A percentile compares a stretch with the other conserved stretches of the same genome.
These are phyloP conservation scores for Drosophila triauraria DNA, from an alignment of 1,140 invertebrate genomes.

Conservation along the genomic window DNA sequence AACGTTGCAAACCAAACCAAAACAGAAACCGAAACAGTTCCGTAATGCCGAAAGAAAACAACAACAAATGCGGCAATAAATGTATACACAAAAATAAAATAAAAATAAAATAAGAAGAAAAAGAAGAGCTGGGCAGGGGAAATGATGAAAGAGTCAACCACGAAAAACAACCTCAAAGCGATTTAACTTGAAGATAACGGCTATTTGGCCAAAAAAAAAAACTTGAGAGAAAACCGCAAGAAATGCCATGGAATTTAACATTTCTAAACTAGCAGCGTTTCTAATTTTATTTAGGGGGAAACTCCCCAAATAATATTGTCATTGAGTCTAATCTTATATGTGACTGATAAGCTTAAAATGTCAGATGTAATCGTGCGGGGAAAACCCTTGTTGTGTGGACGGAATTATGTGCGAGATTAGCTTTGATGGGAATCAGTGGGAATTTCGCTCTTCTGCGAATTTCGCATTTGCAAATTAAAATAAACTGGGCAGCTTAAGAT, in stretches of 20 bases:
- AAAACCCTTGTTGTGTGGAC: conserved; percentile 1
- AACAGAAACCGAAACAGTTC: conserved; percentile 70
- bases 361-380: neutral
- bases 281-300: conserved; percentile 3
- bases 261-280: neutral
- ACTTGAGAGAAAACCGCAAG: conserved; percentile 2
- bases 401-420: conserved; percentile 1
- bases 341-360: conserved; percentile 16
- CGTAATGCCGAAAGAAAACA: conserved; percentile 67
- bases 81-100: conserved; percentile 28
- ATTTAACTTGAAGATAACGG: conserved; percentile 68
- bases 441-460: conserved; percentile 1
- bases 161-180: conserved; percentile 65
- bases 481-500: neutral
- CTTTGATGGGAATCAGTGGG: neutral
- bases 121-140: conserved; percentile 38
- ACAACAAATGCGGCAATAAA: conserved; percentile 56
- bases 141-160: conserved; percentile 46
- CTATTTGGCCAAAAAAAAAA: conserved; percentile 22
- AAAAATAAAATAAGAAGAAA: conserved; percentile 23
- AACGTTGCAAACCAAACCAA: conserved; percentile 41
- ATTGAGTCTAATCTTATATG: conserved; percentile 1
- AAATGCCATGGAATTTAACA: conserved; percentile 4
- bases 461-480: neutral
- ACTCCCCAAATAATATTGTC: conserved; percentile 1